These are phyloP conservation scores for Rousettus leschenaultii DNA, from an alignment of 2,113 vertebrate species.

Conservation along the genomic window DNA sequence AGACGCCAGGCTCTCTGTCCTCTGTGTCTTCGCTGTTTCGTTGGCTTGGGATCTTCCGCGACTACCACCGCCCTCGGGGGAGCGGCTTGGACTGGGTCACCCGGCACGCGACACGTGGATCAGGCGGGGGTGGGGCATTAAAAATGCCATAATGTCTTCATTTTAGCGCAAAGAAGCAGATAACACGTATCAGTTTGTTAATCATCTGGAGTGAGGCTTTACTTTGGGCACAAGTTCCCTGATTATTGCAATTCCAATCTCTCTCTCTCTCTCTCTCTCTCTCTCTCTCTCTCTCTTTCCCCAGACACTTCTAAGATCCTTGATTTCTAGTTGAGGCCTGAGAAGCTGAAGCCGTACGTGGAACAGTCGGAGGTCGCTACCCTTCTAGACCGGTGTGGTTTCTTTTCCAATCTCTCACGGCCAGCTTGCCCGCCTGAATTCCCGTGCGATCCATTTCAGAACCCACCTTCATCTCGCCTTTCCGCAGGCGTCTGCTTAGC, in stretches of 20 bases:
- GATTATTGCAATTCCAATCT: neutral
- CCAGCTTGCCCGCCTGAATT: neutral
- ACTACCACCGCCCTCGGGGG: neutral
- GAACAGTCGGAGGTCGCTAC: neutral
- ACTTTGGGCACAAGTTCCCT: neutral
- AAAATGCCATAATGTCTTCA: neutral
- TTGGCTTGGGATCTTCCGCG: neutral
- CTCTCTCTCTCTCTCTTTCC: too few species aligned
- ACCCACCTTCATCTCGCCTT: neutral
- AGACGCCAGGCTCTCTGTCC: rapidly evolving
- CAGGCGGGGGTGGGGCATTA: too few species aligned
- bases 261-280: too few species aligned
- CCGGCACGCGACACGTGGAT: too few species aligned
- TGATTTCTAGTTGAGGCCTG: neutral
- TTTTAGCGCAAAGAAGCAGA: neutral
- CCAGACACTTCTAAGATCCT: neutral
- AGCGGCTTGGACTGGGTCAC: too few species aligned
- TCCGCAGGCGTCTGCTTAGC: neutral
- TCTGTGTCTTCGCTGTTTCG: neutral
- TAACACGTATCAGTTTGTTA: neutral
- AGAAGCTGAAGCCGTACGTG: neutral
- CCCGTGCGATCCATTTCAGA: neutral
- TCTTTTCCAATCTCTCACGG: neutral
- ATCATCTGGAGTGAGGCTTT: too few species aligned
- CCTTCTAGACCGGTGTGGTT: neutral